Conservation (phyloP, 2,113 vertebrate genomes). For the Pitta sordida region DNA sequence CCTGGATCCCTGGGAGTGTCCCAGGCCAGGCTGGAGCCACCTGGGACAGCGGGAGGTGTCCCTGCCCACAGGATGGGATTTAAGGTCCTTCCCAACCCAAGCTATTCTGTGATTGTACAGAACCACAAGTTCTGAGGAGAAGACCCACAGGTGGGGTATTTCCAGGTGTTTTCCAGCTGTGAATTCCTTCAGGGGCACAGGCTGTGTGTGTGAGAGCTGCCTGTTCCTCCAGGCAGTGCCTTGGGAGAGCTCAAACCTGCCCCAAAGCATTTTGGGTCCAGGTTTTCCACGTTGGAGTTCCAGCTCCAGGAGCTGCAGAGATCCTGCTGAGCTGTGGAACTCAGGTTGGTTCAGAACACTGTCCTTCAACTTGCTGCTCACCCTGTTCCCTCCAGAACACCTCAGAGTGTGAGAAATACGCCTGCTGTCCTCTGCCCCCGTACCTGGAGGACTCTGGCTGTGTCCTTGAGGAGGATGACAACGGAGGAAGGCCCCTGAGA, state of each 20-base stretch:
- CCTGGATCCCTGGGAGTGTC: background rate
- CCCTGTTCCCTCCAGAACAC: conserved; percentile 70
- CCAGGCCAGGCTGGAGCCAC: background rate
- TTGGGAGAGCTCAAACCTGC: background rate
- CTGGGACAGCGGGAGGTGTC: background rate
- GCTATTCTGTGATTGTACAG: background rate
- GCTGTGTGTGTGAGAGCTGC: background rate
- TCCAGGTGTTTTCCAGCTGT: background rate
- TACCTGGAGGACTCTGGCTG: conserved; percentile 79
- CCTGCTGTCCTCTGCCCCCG: conserved; percentile 85
- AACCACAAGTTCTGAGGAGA: background rate
- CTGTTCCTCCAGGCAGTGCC: background rate
- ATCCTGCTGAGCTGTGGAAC: background rate
- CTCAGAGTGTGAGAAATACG: conserved; percentile 77
- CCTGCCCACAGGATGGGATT: fast-evolving
- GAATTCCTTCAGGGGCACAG: background rate
- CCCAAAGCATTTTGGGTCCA: background rate
- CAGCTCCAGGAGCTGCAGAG: background rate
- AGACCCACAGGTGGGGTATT: background rate
- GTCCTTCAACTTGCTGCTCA: background rate
- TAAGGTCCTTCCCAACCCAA: background rate
- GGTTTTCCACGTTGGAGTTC: background rate
- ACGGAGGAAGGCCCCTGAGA: conserved; percentile 69
- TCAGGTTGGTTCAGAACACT: background rate
- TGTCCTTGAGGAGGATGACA: conserved; percentile 58